Base-by-base conservation (phyloP, 2,888 invertebrate species). In the Folsomia candida region DNA sequence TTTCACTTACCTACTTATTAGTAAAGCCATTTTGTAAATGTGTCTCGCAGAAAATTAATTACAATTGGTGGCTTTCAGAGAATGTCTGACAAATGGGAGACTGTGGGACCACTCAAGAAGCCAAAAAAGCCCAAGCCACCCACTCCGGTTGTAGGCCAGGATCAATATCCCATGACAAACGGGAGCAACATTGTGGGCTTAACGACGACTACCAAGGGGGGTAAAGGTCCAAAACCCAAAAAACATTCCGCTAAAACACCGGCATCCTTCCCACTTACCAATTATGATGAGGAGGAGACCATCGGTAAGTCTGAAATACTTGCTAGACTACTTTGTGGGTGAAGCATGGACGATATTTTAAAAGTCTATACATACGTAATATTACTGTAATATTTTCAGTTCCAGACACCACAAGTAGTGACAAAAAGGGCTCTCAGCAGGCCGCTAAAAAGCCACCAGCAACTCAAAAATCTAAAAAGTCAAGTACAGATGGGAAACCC, bases 51-150 rank as follows among this genome's bases (percentile, higher is more conserved):
- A n/a, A n/a, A n/a, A n/a, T n/a, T 47, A 47, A 47, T 9, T 18
- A 11, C 18, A 47, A 47, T 11, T 9, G 18, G 18, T 47, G 18
- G 18, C 18, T 18, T 18, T 47, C 18, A 47, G 47, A 47, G 60
- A 27, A 79, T 79, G 79, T 74, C 78, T 20, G 79, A 79, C 1
- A 77, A 77, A 61, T 77, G 77, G 77, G 77, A 77, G 74, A 74
- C 72, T 51, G 79, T 79, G 6, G 72, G 71, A 11, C 72, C 68
- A 27, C 67, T 51, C 51, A 72, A 69, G 69, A 77, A 76, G 26
- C 75, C 75, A 20, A 64, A 68, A 26, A 71, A 68, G 24, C 72
- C 74, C 0, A 72, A 72, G 20, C 74, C 69, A 3, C 71, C 71
- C 28, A 67, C 66, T 1, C 63, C 62, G 1, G 67, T 65, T 27